A percentile compares a stretch with the other conserved stretches of the same genome.
Conservation (phyloP, 2,113 vertebrate species). For the Cervus canadensis region DNA sequence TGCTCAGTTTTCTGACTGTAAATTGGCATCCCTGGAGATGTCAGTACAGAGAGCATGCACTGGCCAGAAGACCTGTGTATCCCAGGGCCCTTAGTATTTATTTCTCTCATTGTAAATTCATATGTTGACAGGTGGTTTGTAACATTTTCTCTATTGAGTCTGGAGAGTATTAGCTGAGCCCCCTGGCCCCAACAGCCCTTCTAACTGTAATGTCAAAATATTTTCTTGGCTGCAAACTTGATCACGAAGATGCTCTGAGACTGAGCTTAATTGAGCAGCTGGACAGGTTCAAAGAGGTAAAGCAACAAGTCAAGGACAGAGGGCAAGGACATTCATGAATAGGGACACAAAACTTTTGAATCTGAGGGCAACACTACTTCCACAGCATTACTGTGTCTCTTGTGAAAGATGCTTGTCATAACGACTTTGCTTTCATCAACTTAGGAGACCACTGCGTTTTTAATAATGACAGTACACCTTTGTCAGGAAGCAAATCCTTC, state of each 20-base stretch:
- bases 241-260: not conserved
- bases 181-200: rapidly evolving
- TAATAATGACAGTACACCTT: not conserved
- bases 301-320: not conserved
- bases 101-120: not conserved
- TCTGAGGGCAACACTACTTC: not conserved
- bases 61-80: not conserved
- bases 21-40: not conserved
- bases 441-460: not conserved
- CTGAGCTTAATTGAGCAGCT: not conserved
- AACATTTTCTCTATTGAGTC: not conserved
- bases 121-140: not conserved
- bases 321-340: not conserved
- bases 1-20: not conserved
- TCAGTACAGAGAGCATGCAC: not conserved
- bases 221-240: not conserved
- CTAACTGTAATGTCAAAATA: not conserved
- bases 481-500: not conserved
- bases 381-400: not conserved
- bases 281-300: not conserved
- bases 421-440: not conserved
- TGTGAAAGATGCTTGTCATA: not conserved
- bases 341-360: not conserved
- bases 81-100: not conserved
- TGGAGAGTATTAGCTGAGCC: not conserved